Evolutionary conservation across 2,888 invertebrate species (phyloP), one percentile per base, ranked within the genome.

Genomic region (Pterostichus madidus): DNA sequence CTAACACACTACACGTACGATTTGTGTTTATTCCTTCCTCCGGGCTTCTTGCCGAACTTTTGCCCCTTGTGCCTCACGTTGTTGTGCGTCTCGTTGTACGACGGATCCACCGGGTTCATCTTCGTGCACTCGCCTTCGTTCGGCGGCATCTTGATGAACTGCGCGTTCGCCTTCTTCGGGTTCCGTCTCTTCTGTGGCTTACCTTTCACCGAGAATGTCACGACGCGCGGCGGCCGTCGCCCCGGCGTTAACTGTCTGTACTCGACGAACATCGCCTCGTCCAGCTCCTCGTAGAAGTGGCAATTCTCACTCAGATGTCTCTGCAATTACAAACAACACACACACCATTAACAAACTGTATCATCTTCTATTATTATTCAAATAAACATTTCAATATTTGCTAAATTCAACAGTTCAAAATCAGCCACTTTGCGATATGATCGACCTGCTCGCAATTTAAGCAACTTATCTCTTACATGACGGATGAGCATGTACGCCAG

Each of bases 281-380:
- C 46, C 31, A 73, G 39, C 8, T n/a, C 8, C 24, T 73, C 73
- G 44, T 73, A 46, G 49, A 73, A 73, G 44, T 39, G 32, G 17
- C 73, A 73, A 10, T 46, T 46, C 46, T 15, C 39, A 11, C 11
- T 39, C 7, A 46, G 8, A 39, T 73, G 13, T 15, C 24, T 46
- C 73, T 73, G 49, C 46, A 44, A 46, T 39, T 8, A 46, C 44
- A 73, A 73, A 73, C 24, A 46, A 13, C n/a, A 15, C 8, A 32
- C 17, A 61, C 7, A 7, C 17, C 8, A 17, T 56, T 56, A 56
- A 8, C 39, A 39, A 6, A 39, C 39, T 8, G 5, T 7, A 39
- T 7, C 8, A 39, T 3, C 39, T 39, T 24, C 24, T 2, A 24
- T 24, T 24, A 24, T 3, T 24, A 24, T 24, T 24, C 24, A 24